Percentiles rank a stretch among this genome's conserved stretches.
Evolutionary conservation across 1,140 invertebrate species (phyloP).

Genomic region (Ceratosolen solmsi): DNA sequence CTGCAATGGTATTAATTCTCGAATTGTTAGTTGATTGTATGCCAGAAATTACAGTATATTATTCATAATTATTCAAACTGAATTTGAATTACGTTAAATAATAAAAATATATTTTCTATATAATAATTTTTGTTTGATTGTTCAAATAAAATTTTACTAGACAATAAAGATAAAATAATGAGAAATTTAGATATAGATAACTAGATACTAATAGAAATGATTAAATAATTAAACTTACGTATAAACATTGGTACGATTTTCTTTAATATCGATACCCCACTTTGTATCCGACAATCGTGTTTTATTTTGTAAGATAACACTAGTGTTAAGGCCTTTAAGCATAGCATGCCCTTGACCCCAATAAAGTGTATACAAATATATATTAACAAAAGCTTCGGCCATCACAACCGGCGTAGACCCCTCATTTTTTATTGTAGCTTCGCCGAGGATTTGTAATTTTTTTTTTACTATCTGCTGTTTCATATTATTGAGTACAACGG

Average conservation of each 20-base stretch:
- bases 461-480: slow-evolving; percentile 74
- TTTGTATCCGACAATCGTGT: slow-evolving; percentile 76
- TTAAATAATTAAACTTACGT: slow-evolving; percentile 69
- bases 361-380: slow-evolving; percentile 79
- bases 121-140: no score
- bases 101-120: no score
- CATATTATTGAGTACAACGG: slow-evolving; percentile 77
- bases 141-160: no score
- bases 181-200: no score
- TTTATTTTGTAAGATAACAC: slow-evolving; percentile 77
- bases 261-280: slow-evolving; percentile 79
- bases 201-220: no score
- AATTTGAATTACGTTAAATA: no score
- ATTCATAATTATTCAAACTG: no score
- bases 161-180: no score
- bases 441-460: slow-evolving; percentile 75
- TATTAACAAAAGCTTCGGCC: slow-evolving; percentile 81
- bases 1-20: no score
- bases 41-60: no score
- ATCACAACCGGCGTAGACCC: slow-evolving; percentile 74
- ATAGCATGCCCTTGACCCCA: slow-evolving; percentile 87
- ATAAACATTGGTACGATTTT: slow-evolving; percentile 76
- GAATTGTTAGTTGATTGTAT: no score
- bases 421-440: slow-evolving; percentile 78
- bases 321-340: slow-evolving; percentile 82